Percentiles rank a stretch among this genome's conserved stretches.
Evolutionary conservation across 2,888 invertebrate genomes (phyloP).

Genomic region (Exocentrus adspersus): DNA sequence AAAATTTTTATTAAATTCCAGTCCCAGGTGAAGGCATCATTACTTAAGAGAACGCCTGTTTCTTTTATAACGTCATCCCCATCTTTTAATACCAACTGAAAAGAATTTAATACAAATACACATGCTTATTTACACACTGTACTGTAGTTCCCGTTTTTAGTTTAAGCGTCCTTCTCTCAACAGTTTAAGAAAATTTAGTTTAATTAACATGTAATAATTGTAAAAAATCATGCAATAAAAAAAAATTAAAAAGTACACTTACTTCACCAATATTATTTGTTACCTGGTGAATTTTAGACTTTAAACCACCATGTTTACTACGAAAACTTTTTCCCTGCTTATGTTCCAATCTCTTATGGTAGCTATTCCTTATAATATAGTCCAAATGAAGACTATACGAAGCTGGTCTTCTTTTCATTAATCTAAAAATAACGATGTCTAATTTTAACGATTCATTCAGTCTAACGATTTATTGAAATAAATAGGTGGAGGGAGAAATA

Average conservation of each 20-base stretch:
- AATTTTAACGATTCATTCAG: too few relatives aligned
- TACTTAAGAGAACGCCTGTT: slow-evolving; percentile 81
- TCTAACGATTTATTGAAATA: too few relatives aligned
- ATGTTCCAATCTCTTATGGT: slow-evolving; percentile 54
- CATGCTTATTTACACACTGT: too few relatives aligned
- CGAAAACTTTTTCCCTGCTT: slow-evolving; percentile 50
- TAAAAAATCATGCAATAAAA: too few relatives aligned
- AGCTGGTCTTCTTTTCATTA: slow-evolving; percentile 83
- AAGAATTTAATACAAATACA: neutral
- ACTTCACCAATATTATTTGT: slow-evolving; percentile 31
- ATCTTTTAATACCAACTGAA: slow-evolving; percentile 58
- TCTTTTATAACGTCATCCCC: slow-evolving; percentile 77
- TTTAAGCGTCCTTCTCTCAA: too few relatives aligned
- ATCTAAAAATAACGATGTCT: slow-evolving; percentile 52
- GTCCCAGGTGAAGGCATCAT: slow-evolving; percentile 88
- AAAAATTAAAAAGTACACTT: slow-evolving; percentile 23
- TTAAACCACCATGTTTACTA: slow-evolving; percentile 49
- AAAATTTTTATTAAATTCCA: slow-evolving; percentile 91
- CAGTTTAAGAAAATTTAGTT: too few relatives aligned
- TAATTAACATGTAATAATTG: too few relatives aligned
- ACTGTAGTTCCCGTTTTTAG: too few relatives aligned
- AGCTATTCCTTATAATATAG: slow-evolving; percentile 72
- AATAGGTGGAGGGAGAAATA: too few relatives aligned
- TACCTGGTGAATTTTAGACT: slow-evolving; percentile 59
- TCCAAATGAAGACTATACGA: slow-evolving; percentile 86